These are phyloP conservation scores for Eulemur coronatus DNA, from an alignment of 2,797 vertebrate species.

Conservation along the genomic window DNA sequence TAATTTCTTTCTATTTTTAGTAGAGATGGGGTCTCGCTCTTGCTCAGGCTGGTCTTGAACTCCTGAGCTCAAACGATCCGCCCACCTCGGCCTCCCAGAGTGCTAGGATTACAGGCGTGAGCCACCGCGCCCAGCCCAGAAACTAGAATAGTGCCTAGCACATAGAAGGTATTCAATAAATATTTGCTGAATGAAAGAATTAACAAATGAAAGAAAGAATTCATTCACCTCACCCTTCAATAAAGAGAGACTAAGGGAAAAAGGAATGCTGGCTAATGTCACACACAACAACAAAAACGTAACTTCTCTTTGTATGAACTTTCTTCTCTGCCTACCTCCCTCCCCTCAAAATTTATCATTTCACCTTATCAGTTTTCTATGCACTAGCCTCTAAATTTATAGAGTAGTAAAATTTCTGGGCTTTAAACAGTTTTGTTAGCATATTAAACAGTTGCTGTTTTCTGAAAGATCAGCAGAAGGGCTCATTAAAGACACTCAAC, in stretches of 20 bases:
- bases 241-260: not conserved
- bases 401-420: not conserved
- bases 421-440: not conserved
- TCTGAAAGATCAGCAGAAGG: not conserved
- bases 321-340: not conserved
- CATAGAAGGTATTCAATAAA: not conserved
- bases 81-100: too few relatives aligned
- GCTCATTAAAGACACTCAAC: not conserved
- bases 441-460: not conserved
- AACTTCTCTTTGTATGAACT: not conserved
- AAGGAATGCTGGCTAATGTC: not conserved
- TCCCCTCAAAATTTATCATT: not conserved
- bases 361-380: not conserved
- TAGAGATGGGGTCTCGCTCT: too few relatives aligned
- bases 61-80: too few relatives aligned
- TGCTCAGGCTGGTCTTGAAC: too few relatives aligned
- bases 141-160: not conserved
- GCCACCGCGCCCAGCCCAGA: too few relatives aligned
- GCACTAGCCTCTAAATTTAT: not conserved
- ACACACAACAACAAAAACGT: not conserved
- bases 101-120: too few relatives aligned
- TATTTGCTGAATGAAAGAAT: conserved; percentile 20
- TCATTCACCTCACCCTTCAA: not conserved
- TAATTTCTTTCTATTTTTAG: too few relatives aligned
- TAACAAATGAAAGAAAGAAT: conserved; percentile 27